Evolutionary conservation across 2,888 invertebrate species (phyloP).

Genomic region (Empis stercorea): DNA sequence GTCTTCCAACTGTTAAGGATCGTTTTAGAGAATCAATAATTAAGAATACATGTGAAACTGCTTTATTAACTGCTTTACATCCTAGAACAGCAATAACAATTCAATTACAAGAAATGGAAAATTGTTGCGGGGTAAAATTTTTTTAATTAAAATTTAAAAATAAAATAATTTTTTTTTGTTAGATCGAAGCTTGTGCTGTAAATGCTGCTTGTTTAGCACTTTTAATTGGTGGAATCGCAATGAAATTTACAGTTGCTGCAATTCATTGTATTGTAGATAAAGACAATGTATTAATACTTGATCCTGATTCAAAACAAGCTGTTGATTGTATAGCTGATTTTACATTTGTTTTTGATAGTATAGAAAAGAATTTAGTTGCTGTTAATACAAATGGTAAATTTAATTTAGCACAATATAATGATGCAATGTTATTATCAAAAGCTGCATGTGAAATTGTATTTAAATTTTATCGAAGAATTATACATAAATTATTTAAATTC

Average conservation of each 20-base stretch:
- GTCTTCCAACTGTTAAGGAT: conserved; percentile 56
- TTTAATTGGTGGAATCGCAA: conserved; percentile 68
- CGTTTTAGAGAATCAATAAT: conserved; percentile 63
- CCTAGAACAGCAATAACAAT: conserved; percentile 69
- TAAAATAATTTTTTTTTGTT: conserved; percentile 6
- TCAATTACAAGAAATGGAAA: conserved; percentile 76
- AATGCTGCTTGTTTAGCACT: conserved; percentile 75
- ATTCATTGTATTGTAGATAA: conserved; percentile 58
- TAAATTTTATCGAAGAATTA: conserved; percentile 48
- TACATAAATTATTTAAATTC: conserved; percentile 18
- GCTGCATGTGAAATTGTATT: conserved; percentile 56
- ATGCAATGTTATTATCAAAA: conserved; percentile 51
- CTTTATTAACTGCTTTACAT: conserved; percentile 55
- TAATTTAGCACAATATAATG: conserved; percentile 50
- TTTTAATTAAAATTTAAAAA: not conserved
- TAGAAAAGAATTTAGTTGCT: conserved; percentile 42
- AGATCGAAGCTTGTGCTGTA: conserved; percentile 64
- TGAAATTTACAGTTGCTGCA: conserved; percentile 71
- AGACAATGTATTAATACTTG: conserved; percentile 46
- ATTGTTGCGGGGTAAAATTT: conserved; percentile 57
- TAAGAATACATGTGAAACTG: conserved; percentile 61
- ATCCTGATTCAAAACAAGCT: conserved; percentile 44
- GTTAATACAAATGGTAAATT: conserved; percentile 60
- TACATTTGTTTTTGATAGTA: conserved; percentile 63
- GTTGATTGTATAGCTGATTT: conserved; percentile 48